Evolutionary conservation across 92 coral and sea anemone genomes (phyloP).

Genomic region (Siderastrea radians): DNA sequence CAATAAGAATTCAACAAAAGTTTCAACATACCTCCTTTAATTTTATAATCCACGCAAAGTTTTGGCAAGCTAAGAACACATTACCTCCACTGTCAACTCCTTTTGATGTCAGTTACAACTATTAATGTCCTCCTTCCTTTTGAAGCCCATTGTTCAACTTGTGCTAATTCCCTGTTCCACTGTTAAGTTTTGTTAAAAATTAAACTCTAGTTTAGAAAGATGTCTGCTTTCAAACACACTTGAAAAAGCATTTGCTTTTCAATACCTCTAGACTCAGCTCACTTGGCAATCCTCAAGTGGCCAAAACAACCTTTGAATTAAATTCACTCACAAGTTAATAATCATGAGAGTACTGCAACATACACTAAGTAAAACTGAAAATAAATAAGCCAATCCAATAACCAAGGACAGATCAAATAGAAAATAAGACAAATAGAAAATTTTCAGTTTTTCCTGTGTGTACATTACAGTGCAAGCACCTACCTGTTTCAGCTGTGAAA

Average conservation of each 20-base stretch:
- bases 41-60: not conserved
- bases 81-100: conserved; percentile 38
- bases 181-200: conserved; percentile 65
- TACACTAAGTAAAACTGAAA: conserved; percentile 20
- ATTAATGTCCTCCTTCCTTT: conserved; percentile 34
- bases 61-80: conserved; percentile 1
- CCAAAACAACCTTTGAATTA: conserved; percentile 57
- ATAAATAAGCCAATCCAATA: not conserved
- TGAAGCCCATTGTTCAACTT: conserved; percentile 46
- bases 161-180: conserved; percentile 51
- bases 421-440: not conserved
- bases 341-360: conserved; percentile 2
- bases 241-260: conserved; percentile 12
- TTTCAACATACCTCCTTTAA: conserved; percentile 20
- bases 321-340: conserved; percentile 52
- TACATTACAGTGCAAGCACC: not conserved
- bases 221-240: not conserved
- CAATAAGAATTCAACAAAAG: not conserved
- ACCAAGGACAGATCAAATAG: not conserved
- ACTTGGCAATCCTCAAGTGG: conserved; percentile 63
- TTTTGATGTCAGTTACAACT: conserved; percentile 21
- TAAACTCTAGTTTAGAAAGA: conserved; percentile 52
- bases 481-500: conserved; percentile 25
- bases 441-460: conserved; percentile 23
- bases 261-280: conserved; percentile 52